Percentiles rank a stretch among this genome's conserved stretches.
Evolutionary conservation across 37 sponge, comb jelly and placozoan genomes (phyloP).

Genomic region (Agelas oroides): DNA sequence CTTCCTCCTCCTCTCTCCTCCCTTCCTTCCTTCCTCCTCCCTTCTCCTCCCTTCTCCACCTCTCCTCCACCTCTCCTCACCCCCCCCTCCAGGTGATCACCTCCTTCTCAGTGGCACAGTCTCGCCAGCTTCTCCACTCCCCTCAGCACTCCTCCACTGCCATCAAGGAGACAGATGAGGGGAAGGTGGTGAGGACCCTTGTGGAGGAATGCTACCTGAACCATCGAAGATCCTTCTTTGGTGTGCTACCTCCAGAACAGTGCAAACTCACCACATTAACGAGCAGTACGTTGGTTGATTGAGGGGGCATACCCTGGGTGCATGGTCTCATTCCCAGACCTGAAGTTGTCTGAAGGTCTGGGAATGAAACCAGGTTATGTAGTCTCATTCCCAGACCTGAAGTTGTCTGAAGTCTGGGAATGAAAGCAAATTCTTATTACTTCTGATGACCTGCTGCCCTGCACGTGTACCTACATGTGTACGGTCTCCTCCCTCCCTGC

Average conservation of each 20-base stretch:
- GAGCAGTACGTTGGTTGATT: too few relatives aligned
- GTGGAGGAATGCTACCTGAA: constrained; percentile 64
- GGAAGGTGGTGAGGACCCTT: constrained; percentile 19
- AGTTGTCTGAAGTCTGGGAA: too few relatives aligned
- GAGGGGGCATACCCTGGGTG: too few relatives aligned
- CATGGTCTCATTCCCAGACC: too few relatives aligned
- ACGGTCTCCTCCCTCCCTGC: too few relatives aligned
- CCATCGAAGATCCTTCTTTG: constrained; percentile 64
- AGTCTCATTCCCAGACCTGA: too few relatives aligned
- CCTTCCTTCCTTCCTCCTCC: background rate
- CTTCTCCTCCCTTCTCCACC: background rate
- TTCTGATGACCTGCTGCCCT: too few relatives aligned
- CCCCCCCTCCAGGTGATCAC: constrained; percentile 38
- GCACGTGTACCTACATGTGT: too few relatives aligned
- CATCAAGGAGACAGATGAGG: constrained; percentile 31
- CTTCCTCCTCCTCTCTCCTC: too few relatives aligned
- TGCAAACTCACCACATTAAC: constrained; percentile 36
- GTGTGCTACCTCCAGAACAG: constrained; percentile 29
- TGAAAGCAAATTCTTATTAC: too few relatives aligned
- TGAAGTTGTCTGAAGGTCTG: too few relatives aligned
- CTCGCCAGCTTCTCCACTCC: constrained; percentile 46
- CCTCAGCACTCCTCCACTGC: background rate
- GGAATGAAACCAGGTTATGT: too few relatives aligned
- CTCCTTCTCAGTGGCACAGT: constrained; percentile 64
- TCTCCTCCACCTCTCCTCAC: background rate